Base-by-base conservation (phyloP, 1,140 invertebrate species). In the Drosophila mauritiana region DNA sequence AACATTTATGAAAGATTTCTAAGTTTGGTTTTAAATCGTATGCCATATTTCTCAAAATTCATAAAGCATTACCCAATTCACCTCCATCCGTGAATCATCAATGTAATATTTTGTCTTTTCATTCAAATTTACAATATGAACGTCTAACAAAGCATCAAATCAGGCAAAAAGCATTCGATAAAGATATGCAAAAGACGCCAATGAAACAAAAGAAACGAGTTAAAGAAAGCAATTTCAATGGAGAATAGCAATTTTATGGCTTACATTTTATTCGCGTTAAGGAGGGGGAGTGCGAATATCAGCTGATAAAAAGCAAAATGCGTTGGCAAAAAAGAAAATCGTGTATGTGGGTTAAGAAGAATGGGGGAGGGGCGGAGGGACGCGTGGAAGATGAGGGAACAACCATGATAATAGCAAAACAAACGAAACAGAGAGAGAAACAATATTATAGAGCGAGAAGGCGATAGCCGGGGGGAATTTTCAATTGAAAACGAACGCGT, bases 401-500 rank as follows among this genome's bases (percentile, higher is more conserved):
- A 81, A 56, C 73, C 70, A 59, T 63, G 67, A 81, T 81, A 82
- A 81, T 81, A 82, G 67, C 79, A 81, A 81, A 73, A 81, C 78
- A 78, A 81, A 78, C 56, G 78, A 73, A 70, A 67, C 46, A 62
- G 62, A 58, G 55, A 58, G 48, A 37, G 55, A 43, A 52, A 12
- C 43, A 58, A 49, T 64, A 67, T 63, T 63, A 63, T 42, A 58
- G 34, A 61, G 45, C 11, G 59, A 61, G 55, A 45, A 53, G 53
- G 15, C 34, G 12, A 57, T 25, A 73, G 73, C 43, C 51, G 58
- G 46, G 64, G 62, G 67, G 73, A 75, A 75, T 78, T 85, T 77
- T 88, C 74, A 86, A 86, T 82, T 82, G 83, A 82, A 88, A 86
- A 82, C 53, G 78, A 85, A 84, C 79, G 81, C 77, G 81, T 86